These are phyloP conservation scores for Thunnus thynnus DNA, from an alignment of 2,113 vertebrate genomes.

Conservation along the genomic window DNA sequence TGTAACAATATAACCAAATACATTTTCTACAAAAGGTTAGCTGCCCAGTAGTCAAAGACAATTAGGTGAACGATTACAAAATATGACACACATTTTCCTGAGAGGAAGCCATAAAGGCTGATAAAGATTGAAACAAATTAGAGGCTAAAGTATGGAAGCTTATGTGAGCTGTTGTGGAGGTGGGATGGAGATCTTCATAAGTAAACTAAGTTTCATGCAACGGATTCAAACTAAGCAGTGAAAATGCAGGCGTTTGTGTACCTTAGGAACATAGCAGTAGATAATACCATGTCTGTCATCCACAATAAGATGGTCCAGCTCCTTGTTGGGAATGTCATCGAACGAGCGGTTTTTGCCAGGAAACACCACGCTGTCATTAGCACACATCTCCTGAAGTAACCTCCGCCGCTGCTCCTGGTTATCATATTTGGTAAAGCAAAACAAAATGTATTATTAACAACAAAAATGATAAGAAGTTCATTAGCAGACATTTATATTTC, in stretches of 20 bases:
- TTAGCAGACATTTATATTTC: too few relatives aligned
- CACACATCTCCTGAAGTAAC: constrained; percentile 87
- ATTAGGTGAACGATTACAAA: too few relatives aligned
- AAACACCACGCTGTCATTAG: constrained; percentile 89
- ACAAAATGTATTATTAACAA: neutral
- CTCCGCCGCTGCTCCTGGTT: constrained; percentile 87
- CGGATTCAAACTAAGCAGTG: neutral
- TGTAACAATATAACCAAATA: too few relatives aligned
- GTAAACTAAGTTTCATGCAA: neutral
- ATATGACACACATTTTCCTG: too few relatives aligned
- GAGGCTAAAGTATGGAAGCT: neutral
- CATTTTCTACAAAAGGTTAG: neutral
- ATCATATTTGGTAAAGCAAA: neutral
- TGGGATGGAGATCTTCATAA: too few relatives aligned
- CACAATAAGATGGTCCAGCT: constrained; percentile 96
- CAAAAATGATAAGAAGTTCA: neutral
- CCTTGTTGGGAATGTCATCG: constrained; percentile 97
- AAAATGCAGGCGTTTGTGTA: neutral
- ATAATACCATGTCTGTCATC: constrained; percentile 96
- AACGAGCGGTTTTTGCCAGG: constrained; percentile 94
- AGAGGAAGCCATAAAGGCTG: neutral
- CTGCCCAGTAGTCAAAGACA: neutral
- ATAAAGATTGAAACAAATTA: neutral
- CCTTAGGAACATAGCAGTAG: constrained; percentile 98
- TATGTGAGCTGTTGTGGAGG: too few relatives aligned